Evolutionary conservation across 2,113 vertebrate genomes (phyloP), one percentile per base, ranked within the genome.

Genomic region (Rutilus rutilus): DNA sequence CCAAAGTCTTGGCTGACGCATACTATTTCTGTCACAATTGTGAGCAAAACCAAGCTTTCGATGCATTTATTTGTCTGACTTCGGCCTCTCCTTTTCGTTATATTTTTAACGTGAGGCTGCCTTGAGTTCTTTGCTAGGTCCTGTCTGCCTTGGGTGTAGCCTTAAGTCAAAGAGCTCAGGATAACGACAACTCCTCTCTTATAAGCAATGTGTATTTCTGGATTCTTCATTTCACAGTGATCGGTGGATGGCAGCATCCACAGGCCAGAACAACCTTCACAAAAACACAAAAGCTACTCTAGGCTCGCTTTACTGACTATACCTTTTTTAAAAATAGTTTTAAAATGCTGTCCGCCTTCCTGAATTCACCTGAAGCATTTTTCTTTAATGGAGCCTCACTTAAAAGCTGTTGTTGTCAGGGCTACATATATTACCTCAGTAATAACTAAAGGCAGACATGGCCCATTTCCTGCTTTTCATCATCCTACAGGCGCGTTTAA

Each of bases 391-490:
- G 15, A 36, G 75, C 27, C 23, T 82, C 65, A 19, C 73, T 76
- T 79, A 75, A 39, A 80, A 52, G 54, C 69, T 84, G 60, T 78
- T 81, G 80, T 90, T 90, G 83, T 85, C 73, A 86, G 73, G 65
- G 82, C 27, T 59, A 79, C 82, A 62, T 82, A 67, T 42, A 83
- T 87, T 87, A 73, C 74, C 71, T 74, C 64, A 78, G 83, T 50
- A 82, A 64, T 64, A 78, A 83, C 88, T 86, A 85, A 89, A 82
- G 73, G 86, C 54, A 87, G 83, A 65, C 83, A 85, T 42, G 83
- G 87, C 59, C 67, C 78, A 82, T 90, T 90, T 86, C 87, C 82
- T 86, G 65, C 69, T 82, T 85, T 86, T 88, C 67, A 88, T 86
- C 85, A 88, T 86, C 65, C 85, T 73, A 36, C 57, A 74, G 82